These are phyloP conservation scores for Neogobius melanostomus DNA, from an alignment of 2,113 vertebrate species.

Conservation along the genomic window DNA sequence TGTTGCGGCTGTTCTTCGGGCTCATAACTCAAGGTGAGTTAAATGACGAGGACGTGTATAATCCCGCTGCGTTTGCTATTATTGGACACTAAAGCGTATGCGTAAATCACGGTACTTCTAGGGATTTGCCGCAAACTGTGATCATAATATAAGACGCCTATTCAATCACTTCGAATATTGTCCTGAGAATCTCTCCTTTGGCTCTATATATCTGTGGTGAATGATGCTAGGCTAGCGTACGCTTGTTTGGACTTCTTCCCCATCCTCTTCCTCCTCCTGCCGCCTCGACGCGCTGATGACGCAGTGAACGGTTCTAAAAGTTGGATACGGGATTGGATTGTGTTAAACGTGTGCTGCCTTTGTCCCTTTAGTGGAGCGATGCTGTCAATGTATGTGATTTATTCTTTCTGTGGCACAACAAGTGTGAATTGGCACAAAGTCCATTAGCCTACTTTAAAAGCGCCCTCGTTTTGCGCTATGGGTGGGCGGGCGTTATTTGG, in stretches of 20 bases:
- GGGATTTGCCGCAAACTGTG: not conserved
- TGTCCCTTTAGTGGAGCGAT: too few species aligned
- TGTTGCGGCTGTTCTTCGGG: not conserved
- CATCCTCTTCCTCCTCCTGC: slow-evolving; percentile 20
- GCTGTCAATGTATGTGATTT: not conserved
- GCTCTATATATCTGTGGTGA: not conserved
- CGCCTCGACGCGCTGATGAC: slow-evolving; percentile 18
- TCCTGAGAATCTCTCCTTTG: not conserved
- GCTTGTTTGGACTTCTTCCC: not conserved
- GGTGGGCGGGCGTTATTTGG: slow-evolving; percentile 17
- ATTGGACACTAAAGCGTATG: not conserved
- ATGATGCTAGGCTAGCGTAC: slow-evolving; percentile 8
- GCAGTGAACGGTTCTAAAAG: slow-evolving; percentile 39
- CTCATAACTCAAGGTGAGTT: slow-evolving; percentile 34
- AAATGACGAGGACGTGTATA: slow-evolving; percentile 14
- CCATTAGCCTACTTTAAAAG: not conserved
- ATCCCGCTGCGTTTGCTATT: slow-evolving; percentile 1
- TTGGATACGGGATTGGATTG: slow-evolving; percentile 21
- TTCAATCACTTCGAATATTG: too few species aligned
- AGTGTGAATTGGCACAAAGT: not conserved
- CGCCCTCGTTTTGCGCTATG: slow-evolving; percentile 6
- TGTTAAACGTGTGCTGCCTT: too few species aligned
- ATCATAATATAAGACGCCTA: not conserved
- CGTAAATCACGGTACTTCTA: not conserved
- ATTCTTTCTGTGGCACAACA: not conserved